phyloP scores from a whole-genome alignment of 2,888 invertebrate species.

The Rotaria macrura region DNA sequence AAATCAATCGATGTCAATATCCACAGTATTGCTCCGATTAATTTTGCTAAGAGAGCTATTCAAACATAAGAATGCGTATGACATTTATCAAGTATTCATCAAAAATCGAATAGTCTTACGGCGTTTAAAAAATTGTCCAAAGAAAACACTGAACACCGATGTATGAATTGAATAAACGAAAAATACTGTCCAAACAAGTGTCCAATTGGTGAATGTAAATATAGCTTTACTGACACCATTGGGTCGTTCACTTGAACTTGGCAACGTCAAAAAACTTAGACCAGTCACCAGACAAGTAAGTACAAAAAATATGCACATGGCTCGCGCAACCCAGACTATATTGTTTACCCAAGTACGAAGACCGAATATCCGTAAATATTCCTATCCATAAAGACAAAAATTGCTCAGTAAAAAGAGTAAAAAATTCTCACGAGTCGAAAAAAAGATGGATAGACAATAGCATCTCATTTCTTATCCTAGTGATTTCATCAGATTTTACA shows the following conservation, averaged over 20 bases:
- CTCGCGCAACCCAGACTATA: constrained; percentile 27
- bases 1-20: constrained; percentile 28
- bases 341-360: constrained; percentile 18
- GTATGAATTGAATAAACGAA: constrained; percentile 22
- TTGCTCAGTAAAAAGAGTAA: no score
- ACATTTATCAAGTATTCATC: neutral
- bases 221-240: neutral
- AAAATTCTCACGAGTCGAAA: no score
- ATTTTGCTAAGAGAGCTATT: constrained; percentile 30
- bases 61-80: neutral
- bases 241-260: neutral
- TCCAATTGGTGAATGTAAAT: neutral
- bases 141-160: constrained; percentile 19
- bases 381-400: neutral
- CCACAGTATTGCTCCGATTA: constrained; percentile 25
- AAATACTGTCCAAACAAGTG: neutral
- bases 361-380: constrained; percentile 29
- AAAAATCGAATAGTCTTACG: no score
- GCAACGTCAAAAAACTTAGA: neutral
- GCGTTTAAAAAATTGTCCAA: constrained; percentile 29
- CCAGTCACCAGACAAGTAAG: neutral
- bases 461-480: no score
- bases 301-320: constrained; percentile 21
- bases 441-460: no score
- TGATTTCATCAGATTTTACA: no score